Evolutionary conservation across 53 echinoderm and acorn worm species (phyloP).

Genomic region (Arbacia lixula): DNA sequence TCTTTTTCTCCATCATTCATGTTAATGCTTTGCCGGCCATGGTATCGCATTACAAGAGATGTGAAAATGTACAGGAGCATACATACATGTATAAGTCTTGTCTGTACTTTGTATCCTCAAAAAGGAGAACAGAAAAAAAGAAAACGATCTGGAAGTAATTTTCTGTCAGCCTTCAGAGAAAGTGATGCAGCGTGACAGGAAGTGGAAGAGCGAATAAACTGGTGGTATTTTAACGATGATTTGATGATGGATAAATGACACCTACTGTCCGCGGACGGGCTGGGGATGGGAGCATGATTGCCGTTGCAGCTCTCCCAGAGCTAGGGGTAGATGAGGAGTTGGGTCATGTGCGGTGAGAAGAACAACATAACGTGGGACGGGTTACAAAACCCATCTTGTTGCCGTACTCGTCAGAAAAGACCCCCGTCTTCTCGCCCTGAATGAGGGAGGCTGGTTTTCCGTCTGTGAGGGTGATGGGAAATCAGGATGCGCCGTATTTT

Average conservation of each 20-base stretch:
- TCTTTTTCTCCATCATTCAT: no score
- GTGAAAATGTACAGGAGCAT: no score
- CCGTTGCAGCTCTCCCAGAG: neutral
- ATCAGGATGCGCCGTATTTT: slow-evolving; percentile 38
- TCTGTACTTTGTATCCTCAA: no score
- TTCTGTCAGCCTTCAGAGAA: slow-evolving; percentile 21
- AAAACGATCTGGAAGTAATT: no score
- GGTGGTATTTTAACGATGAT: slow-evolving; percentile 53
- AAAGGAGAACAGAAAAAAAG: no score
- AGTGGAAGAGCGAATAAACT: slow-evolving; percentile 46
- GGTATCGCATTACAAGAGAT: no score
- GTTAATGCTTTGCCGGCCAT: no score
- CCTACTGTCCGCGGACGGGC: slow-evolving; percentile 12
- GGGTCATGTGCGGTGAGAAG: slow-evolving; percentile 3
- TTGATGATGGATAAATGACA: slow-evolving; percentile 56
- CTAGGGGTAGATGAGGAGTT: neutral
- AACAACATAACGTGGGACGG: neutral
- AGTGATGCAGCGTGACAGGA: slow-evolving; percentile 49
- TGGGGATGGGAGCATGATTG: slow-evolving; percentile 30
- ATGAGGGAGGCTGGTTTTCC: neutral
- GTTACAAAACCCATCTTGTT: slow-evolving; percentile 60
- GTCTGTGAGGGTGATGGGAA: neutral
- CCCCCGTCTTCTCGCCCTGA: slow-evolving; percentile 3
- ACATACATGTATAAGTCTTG: no score
- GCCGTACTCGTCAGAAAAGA: neutral